phyloP scores from a whole-genome alignment of 1,140 invertebrate genomes.

The Lordiphosa collinella region DNA sequence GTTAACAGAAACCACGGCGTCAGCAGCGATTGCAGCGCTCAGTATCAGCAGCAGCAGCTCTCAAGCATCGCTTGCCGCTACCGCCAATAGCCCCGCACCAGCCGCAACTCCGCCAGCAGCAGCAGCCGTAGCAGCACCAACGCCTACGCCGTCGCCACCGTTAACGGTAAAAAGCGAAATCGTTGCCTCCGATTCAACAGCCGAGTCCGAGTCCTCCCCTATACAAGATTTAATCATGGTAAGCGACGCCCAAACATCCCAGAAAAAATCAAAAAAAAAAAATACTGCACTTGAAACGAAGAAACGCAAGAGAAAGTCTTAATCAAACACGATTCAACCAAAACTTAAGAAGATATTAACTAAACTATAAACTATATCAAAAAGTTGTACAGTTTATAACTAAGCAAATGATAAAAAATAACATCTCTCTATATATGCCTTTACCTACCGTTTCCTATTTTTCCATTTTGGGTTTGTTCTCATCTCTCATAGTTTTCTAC shows the following conservation, averaged over 20 bases:
- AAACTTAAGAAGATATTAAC: constrained; percentile 16
- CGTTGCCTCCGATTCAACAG: constrained; percentile 63
- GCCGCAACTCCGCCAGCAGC: constrained; percentile 15
- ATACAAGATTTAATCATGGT: constrained; percentile 76
- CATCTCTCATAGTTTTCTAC: constrained; percentile 8
- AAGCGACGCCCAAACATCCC: constrained; percentile 59
- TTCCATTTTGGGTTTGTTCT: constrained; percentile 1
- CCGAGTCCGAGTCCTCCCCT: constrained; percentile 66
- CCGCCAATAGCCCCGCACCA: constrained; percentile 21
- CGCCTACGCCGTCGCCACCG: constrained; percentile 27
- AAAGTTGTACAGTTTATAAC: constrained; percentile 61
- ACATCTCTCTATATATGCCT: constrained; percentile 7
- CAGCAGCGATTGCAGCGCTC: constrained; percentile 77
- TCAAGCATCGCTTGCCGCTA: constrained; percentile 63
- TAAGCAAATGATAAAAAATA: constrained; percentile 50
- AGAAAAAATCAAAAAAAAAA: constrained; percentile 23
- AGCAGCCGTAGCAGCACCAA: constrained; percentile 22
- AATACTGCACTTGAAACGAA: constrained; percentile 35
- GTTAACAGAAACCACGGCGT: constrained; percentile 77
- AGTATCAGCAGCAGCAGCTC: constrained; percentile 78
- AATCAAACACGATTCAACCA: constrained; percentile 13
- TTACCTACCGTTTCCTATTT: constrained; percentile 16
- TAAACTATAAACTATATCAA: constrained; percentile 28
- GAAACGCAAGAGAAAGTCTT: constrained; percentile 27
- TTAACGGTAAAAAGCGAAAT: constrained; percentile 68